Conservation (phyloP, 2,797 vertebrate species). For the Octomys mimax region DNA sequence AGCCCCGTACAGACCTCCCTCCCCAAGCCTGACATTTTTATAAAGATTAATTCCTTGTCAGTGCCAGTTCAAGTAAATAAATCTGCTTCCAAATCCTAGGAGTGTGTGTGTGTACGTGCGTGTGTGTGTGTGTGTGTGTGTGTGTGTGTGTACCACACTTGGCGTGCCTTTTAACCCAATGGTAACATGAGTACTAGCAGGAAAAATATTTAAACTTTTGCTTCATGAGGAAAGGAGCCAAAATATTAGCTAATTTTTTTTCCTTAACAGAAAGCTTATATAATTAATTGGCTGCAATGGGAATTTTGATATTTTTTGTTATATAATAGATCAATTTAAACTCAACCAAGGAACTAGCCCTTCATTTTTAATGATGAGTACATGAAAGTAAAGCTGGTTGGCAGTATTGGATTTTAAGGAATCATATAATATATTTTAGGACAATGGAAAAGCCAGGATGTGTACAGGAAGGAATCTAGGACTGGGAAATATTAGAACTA, state of each 20-base stretch:
- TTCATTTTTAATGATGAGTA: neutral
- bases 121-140: no score
- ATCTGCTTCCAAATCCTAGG: neutral
- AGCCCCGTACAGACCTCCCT: no score
- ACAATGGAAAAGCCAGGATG: neutral
- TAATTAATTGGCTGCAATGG: constrained; percentile 88
- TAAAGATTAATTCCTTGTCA: no score
- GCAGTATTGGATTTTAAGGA: constrained; percentile 23
- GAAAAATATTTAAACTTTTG: constrained; percentile 83
- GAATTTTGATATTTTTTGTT: constrained; percentile 82
- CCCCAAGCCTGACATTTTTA: no score
- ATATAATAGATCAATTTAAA: constrained; percentile 70
- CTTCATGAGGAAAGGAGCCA: constrained; percentile 88
- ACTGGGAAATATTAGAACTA: neutral
- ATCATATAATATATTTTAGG: neutral
- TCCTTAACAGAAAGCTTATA: constrained; percentile 88
- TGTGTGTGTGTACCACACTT: constrained; percentile 67
- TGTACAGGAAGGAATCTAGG: neutral
- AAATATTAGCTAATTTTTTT: constrained; percentile 85
- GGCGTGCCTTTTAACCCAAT: constrained; percentile 75
- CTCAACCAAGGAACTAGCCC: neutral
- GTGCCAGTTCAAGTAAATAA: no score
- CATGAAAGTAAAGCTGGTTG: neutral
- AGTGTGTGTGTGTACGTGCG: neutral
- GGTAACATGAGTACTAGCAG: constrained; percentile 84